These are phyloP conservation scores for fruit fly (Drosophila melanogaster) DNA, from an alignment of 1,140 invertebrate genomes.

Conservation along the genomic window DNA sequence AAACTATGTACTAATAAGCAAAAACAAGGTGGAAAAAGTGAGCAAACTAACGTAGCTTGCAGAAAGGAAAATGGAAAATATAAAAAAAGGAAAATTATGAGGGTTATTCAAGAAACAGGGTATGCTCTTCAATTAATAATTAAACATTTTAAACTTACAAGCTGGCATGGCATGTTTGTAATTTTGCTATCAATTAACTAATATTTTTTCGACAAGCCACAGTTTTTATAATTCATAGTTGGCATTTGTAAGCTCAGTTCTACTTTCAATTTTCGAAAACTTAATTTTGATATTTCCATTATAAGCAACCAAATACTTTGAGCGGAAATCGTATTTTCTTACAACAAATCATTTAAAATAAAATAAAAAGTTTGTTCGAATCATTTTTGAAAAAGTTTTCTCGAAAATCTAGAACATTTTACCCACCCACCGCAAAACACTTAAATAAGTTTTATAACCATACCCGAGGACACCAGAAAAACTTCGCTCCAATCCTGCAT, in stretches of 20 bases:
- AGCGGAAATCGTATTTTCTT: no score
- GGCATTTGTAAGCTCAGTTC: no score
- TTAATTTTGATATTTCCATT: no score
- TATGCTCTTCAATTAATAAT: constrained; percentile 22
- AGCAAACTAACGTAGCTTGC: constrained; percentile 63
- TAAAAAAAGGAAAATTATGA: constrained; percentile 9
- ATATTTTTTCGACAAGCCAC: no score
- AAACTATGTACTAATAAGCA: constrained; percentile 74
- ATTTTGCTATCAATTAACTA: background rate
- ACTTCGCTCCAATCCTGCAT: constrained; percentile 7
- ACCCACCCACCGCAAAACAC: background rate
- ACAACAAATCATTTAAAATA: background rate
- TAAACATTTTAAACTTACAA: background rate
- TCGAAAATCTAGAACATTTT: background rate
- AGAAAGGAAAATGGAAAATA: constrained; percentile 45
- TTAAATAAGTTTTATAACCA: constrained; percentile 8
- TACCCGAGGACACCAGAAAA: background rate
- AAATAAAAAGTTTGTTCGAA: background rate
- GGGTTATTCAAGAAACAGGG: constrained; percentile 11
- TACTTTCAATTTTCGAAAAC: no score
- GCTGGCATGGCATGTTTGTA: no score
- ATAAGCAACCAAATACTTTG: no score
- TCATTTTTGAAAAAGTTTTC: background rate
- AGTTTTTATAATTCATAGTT: no score
- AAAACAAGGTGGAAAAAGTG: constrained; percentile 56